A percentile compares a stretch with the other conserved stretches of the same genome.
These are phyloP conservation scores for Hofmannophila pseudospretella DNA, from an alignment of 2,888 invertebrate genomes.

Conservation along the genomic window DNA sequence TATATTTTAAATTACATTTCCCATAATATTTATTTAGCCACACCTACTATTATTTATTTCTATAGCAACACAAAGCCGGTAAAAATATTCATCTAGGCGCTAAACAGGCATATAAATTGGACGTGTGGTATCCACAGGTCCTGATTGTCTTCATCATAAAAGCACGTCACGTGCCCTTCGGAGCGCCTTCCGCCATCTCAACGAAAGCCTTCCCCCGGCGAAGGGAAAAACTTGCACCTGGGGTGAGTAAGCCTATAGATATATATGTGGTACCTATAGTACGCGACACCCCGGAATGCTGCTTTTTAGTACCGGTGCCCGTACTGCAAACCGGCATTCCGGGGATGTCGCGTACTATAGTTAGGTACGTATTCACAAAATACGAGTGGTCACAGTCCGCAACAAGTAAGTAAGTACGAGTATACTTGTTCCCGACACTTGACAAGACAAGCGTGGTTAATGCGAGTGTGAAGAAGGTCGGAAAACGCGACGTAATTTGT, in stretches of 20 bases:
- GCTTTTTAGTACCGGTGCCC: too few species aligned
- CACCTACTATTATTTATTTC: too few species aligned
- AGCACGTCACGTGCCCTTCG: constrained; percentile 51
- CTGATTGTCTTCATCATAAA: constrained; percentile 62
- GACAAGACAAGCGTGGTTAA: constrained; percentile 25
- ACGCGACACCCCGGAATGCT: too few species aligned
- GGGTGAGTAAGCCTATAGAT: constrained; percentile 18
- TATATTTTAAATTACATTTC: background rate
- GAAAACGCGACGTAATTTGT: constrained; percentile 10
- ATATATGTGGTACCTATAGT: too few species aligned
- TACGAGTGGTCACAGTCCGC: background rate
- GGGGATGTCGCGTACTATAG: too few species aligned
- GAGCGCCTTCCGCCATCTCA: constrained; percentile 22
- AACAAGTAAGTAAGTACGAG: too few species aligned
- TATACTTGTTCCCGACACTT: too few species aligned
- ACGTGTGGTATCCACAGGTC: constrained; percentile 43
- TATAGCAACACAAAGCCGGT: too few species aligned
- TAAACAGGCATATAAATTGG: constrained; percentile 37
- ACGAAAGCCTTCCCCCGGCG: constrained; percentile 27
- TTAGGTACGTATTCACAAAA: background rate
- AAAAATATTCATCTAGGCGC: constrained; percentile 6
- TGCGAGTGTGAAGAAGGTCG: constrained; percentile 16
- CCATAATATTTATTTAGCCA: too few species aligned
- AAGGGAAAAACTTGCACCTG: constrained; percentile 24
- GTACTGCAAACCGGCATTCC: too few species aligned